Evolutionary conservation across 2,797 vertebrate genomes (phyloP).

Genomic region (Notamacropus eugenii): DNA sequence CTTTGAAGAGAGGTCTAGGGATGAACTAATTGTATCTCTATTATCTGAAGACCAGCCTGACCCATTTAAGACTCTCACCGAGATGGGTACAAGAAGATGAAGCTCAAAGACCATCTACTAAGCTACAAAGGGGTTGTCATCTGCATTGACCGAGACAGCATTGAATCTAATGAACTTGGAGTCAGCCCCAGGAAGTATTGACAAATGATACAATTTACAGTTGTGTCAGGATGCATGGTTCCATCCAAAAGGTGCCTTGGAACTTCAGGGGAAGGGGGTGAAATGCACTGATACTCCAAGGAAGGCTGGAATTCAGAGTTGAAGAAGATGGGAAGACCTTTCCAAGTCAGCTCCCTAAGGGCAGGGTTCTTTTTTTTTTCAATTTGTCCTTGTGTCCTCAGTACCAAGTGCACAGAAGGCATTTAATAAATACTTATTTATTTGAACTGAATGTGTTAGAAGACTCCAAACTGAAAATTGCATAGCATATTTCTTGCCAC

Average conservation of each 20-base stretch:
- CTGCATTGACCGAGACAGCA: background rate
- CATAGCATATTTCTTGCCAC: background rate
- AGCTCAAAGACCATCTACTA: background rate
- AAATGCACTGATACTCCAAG: background rate
- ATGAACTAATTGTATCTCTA: background rate
- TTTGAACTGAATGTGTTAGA: background rate
- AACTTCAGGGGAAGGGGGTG: background rate
- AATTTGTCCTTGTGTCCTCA: background rate
- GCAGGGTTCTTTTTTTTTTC: background rate
- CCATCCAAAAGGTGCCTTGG: background rate
- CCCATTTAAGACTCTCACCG: background rate
- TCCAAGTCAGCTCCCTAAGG: background rate
- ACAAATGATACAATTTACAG: background rate
- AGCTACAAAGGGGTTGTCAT: background rate
- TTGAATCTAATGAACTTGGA: background rate
- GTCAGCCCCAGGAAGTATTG: background rate
- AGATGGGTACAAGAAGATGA: background rate
- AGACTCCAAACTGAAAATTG: background rate
- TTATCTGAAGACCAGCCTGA: background rate
- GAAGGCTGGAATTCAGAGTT: background rate
- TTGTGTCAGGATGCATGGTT: background rate
- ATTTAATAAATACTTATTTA: background rate
- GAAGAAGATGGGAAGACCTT: background rate
- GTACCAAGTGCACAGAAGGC: background rate
- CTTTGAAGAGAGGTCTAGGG: background rate